A percentile compares a stretch with the other conserved stretches of the same genome.
Evolutionary conservation across 2,888 invertebrate genomes (phyloP).

Genomic region (Thera obeliscata): DNA sequence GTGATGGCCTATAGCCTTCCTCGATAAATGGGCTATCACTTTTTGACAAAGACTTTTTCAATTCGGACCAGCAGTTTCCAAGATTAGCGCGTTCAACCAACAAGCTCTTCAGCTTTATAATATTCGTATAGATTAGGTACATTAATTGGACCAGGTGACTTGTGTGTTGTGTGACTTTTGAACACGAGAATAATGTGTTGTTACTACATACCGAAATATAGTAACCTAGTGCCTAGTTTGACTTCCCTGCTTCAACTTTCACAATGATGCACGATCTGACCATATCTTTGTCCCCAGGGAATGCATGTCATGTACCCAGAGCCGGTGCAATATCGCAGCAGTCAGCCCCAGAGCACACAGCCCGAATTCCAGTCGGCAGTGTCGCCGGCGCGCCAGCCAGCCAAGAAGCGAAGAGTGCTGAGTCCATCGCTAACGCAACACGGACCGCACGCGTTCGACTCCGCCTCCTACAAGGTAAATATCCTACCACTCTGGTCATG

Average conservation of each 20-base stretch:
- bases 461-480: conserved; percentile 71
- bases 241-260: neutral
- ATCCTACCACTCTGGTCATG: neutral
- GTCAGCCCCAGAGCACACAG: conserved; percentile 71
- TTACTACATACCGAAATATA: too few species aligned
- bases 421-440: conserved; percentile 57
- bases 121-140: conserved; percentile 10
- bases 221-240: too few species aligned
- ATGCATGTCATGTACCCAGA: conserved; percentile 94
- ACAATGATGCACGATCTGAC: neutral
- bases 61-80: too few species aligned
- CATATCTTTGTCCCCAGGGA: conserved; percentile 81
- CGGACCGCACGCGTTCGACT: conserved; percentile 58
- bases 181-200: neutral
- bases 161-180: neutral
- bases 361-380: conserved; percentile 68
- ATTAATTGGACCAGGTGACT: neutral
- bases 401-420: conserved; percentile 76
- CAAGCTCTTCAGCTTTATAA: too few species aligned
- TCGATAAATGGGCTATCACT: too few species aligned
- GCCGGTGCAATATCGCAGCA: conserved; percentile 78
- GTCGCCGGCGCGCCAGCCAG: conserved; percentile 75
- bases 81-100: too few species aligned
- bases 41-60: too few species aligned
- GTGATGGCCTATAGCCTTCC: too few species aligned